These are phyloP conservation scores for Meliscaeva auricollis DNA, from an alignment of 2,888 invertebrate species.

Conservation along the genomic window DNA sequence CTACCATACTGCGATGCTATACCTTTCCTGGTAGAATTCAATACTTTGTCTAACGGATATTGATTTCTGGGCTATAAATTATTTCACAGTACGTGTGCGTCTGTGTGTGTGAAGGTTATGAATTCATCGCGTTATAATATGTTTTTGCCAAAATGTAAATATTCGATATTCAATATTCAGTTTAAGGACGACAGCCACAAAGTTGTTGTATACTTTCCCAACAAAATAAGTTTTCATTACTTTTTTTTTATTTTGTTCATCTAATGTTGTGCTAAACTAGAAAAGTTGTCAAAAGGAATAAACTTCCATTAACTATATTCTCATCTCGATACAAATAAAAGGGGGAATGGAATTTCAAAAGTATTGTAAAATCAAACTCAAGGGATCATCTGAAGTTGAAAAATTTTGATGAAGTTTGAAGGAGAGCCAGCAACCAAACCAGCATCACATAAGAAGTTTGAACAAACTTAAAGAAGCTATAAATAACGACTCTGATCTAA, in stretches of 20 bases:
- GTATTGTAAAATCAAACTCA: conserved; percentile 2
- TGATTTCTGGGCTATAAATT: conserved; percentile 30
- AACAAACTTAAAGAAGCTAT: neutral
- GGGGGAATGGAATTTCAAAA: conserved; percentile 1
- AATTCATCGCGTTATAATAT: conserved; percentile 12
- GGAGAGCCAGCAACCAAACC: neutral
- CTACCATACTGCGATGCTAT: neutral
- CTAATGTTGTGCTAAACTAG: neutral
- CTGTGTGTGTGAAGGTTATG: neutral
- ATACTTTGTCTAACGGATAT: conserved; percentile 14
- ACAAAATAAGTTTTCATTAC: neutral
- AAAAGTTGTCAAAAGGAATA: conserved; percentile 38
- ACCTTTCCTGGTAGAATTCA: neutral
- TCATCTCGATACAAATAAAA: neutral
- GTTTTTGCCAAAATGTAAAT: conserved; percentile 11
- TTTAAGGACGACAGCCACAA: conserved; percentile 19
- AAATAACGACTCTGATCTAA: conserved; percentile 13
- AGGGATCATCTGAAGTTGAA: neutral
- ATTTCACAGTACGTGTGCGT: neutral
- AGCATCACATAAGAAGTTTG: neutral
- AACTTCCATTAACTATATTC: conserved; percentile 50
- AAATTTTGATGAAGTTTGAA: neutral
- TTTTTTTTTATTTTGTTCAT: neutral
- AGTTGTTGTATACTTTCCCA: conserved; percentile 16
- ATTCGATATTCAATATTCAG: conserved; percentile 58